Evolutionary conservation across 1,140 invertebrate species (phyloP), one percentile per base, ranked within the genome.

Genomic region (Cephus cinctus): DNA sequence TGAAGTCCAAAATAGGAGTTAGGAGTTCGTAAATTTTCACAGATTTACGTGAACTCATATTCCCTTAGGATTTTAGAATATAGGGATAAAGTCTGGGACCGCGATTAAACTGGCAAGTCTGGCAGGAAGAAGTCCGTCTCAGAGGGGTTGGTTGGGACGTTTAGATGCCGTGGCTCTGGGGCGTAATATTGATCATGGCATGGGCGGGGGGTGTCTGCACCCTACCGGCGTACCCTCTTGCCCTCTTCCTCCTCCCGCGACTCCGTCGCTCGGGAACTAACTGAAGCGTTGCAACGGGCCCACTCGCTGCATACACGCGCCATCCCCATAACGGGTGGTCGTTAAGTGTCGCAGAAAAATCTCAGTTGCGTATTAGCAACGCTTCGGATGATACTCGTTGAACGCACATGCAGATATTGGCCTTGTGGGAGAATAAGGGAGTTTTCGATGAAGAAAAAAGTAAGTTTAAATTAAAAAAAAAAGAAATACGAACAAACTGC

Each of bases 131-230:
- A 72, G 66, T 71, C 63, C 61, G 63, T 73, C 71, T 71, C n/a
- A 9, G 12, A 65, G 51, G 59, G 61, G 58, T 68, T 59, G n/a
- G n/a, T n/a, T 42, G 16, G 30, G 64, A 48, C 53, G 69, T 69
- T 72, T 69, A 61, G 65, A 68, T 73, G 63, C 67, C 67, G 65
- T 63, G 57, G 61, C 63, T 70, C 63, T 58, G 61, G 67, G 63
- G 59, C 69, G 69, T 69, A 74, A 74, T 75, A 75, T 74, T 75
- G 73, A 75, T 75, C 69, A 73, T 71, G 69, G 66, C 59, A 59
- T 67, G 46, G 52, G 62, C 39, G 58, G 60, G 58, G 67, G 57
- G 57, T 71, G 72, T 73, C 71, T 73, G 69, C 70, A 58, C 58
- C 39, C 62, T 45, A 46, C 51, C 46, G 50, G 27, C 20, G 30